Base-by-base conservation (phyloP, 2,113 vertebrate genomes). In the Loxodonta africana region DNA sequence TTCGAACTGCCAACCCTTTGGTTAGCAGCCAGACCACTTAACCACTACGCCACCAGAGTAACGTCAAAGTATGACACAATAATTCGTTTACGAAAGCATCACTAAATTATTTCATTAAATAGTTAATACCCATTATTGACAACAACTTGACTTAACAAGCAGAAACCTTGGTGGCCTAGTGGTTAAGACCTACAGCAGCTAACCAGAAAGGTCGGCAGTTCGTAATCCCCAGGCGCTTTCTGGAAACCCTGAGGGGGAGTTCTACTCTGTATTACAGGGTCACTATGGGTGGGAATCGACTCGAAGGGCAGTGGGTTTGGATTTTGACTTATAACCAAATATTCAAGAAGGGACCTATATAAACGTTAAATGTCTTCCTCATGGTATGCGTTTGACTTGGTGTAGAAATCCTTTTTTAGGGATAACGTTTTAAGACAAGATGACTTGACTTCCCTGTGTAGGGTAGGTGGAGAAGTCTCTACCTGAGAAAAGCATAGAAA, bases 401-500 rank as follows among this genome's bases (percentile, higher is more conserved):
- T 82, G 15, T 65, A 65, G 78, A 44, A 73, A 28, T 46, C 63
- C 83, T 89, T 87, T 62, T 77, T 4, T 4, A 8, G 21, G n/a
- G n/a, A 44, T 26, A 53, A 33, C 33, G 62, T 90, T 86, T 86
- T 23, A 73, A 26, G 28, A 30, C 18, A 18, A 41, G 84, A 92
- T 85, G 77, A 78, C 25, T 20, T 84, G 77, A 78, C 25, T 20
- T 84, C 67, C 21, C 44, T 78, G 6, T 2, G 8, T 0, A 41
- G 44, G 33, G 8, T 0, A 41, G 44, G 33, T 20, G 4, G 62
- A 91, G 26, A 23, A 33, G 30, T 30, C 78, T 67, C 23, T n/a
- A n/a, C n/a, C n/a, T 41, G 25, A 83, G 88, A 98, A 96, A 80
- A 96, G 28, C 57, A 37, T 0, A 10, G 57, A 63, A 53, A 53